These are phyloP conservation scores for Lycophotia porphyrea DNA, from an alignment of 2,888 invertebrate genomes.

Conservation along the genomic window DNA sequence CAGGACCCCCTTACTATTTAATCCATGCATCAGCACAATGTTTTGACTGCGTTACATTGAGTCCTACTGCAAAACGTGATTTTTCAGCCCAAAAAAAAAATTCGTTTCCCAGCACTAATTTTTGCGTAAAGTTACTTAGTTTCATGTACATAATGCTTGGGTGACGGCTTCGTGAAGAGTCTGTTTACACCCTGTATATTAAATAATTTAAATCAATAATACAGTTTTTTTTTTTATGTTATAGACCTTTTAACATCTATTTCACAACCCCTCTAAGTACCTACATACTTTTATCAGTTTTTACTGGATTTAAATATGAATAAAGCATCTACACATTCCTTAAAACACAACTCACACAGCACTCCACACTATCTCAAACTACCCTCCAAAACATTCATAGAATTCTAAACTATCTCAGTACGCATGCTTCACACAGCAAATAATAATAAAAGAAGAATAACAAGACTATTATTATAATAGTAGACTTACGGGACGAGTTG, in stretches of 20 bases:
- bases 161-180: too few relatives aligned
- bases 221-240: neutral
- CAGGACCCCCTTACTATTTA: too few relatives aligned
- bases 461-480: neutral
- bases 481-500: conserved; percentile 83
- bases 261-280: neutral
- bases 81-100: too few relatives aligned
- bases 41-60: too few relatives aligned
- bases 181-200: too few relatives aligned
- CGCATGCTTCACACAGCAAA: conserved; percentile 44
- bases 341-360: neutral
- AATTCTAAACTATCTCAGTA: conserved; percentile 13
- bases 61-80: too few relatives aligned
- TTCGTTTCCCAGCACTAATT: too few relatives aligned
- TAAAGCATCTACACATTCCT: neutral
- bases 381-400: conserved; percentile 1
- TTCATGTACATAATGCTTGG: too few relatives aligned
- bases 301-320: neutral
- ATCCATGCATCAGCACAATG: too few relatives aligned
- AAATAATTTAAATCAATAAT: neutral
- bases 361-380: conserved; percentile 13
- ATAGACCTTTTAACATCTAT: neutral
- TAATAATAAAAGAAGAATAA: conserved; percentile 2
- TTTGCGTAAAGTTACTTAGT: too few relatives aligned
- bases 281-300: neutral